Percentiles rank a stretch among this genome's conserved stretches.
These are phyloP conservation scores for Araneus ventricosus DNA, from an alignment of 1,140 invertebrate species.

Conservation along the genomic window DNA sequence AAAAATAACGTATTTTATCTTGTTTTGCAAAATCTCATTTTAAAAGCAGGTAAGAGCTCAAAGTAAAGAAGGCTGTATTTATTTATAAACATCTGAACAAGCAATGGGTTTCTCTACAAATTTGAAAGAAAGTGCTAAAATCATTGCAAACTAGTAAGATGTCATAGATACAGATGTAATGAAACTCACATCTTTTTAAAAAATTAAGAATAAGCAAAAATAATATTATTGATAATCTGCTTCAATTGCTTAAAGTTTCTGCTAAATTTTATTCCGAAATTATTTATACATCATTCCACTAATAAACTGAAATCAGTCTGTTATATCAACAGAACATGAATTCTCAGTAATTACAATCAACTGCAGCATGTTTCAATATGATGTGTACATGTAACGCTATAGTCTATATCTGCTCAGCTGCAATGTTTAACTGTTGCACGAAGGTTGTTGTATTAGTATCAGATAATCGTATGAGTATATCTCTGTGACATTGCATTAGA, in stretches of 20 bases:
- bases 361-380: not conserved
- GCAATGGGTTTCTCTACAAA: no score
- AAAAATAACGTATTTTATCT: no score
- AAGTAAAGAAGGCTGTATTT: no score
- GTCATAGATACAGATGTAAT: no score
- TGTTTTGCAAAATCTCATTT: no score
- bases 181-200: no score
- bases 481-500: not conserved
- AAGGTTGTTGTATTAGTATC: not conserved
- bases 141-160: no score
- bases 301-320: no score
- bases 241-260: not conserved
- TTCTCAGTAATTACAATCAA: not conserved
- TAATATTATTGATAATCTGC: not conserved
- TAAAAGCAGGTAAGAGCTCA: no score
- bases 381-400: not conserved
- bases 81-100: no score
- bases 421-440: constrained; percentile 27
- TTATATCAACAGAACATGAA: not conserved
- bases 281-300: not conserved
- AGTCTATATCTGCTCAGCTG: not conserved
- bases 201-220: no score
- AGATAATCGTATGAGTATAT: not conserved
- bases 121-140: no score
- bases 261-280: not conserved